phyloP scores from a whole-genome alignment of 2,888 invertebrate species.

The Drosophila peninsularis region DNA sequence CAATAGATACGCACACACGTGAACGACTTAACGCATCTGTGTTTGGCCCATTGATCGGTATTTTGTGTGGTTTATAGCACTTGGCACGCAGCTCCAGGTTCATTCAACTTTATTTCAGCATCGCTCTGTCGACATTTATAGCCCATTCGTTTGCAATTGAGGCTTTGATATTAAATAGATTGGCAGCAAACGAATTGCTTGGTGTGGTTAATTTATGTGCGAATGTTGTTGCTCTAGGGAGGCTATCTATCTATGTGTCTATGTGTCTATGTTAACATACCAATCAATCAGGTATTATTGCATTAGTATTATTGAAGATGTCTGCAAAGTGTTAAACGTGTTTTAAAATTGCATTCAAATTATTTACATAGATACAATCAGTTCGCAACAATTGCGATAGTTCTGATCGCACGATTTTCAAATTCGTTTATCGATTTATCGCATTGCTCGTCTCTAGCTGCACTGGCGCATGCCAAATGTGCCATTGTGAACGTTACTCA shows the following conservation, averaged over 20 bases:
- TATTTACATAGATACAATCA: too few species aligned
- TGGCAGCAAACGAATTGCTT: neutral
- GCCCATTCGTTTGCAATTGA: constrained; percentile 4
- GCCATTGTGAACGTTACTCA: neutral
- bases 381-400: neutral
- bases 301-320: too few species aligned
- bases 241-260: too few species aligned
- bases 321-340: too few species aligned
- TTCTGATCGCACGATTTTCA: neutral
- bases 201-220: neutral
- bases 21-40: constrained; percentile 1
- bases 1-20: constrained; percentile 27
- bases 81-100: constrained; percentile 25
- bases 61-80: neutral
- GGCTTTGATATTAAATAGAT: neutral
- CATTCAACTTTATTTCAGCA: constrained; percentile 40
- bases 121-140: neutral
- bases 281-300: too few species aligned
- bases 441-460: neutral
- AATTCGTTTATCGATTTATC: neutral
- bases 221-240: neutral
- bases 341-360: too few species aligned
- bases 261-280: too few species aligned
- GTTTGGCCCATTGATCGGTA: constrained; percentile 20
- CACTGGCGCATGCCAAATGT: neutral